Base-by-base conservation (phyloP, 2,797 vertebrate species). In the Poeciliopsis turneri region DNA sequence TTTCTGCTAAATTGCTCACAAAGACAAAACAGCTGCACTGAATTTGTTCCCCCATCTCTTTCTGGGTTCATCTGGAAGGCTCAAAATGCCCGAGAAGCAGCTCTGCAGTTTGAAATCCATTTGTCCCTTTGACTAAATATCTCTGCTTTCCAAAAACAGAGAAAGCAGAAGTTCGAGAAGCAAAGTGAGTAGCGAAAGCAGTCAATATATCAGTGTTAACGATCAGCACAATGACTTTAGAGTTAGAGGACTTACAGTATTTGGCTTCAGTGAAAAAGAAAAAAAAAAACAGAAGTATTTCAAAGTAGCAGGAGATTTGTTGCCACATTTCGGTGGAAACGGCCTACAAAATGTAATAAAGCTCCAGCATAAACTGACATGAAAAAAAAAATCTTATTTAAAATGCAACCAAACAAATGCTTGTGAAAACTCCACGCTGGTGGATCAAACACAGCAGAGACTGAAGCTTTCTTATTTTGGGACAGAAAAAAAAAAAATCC, bases 21-120 rank as follows among this genome's bases (percentile, higher is more conserved):
- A 92, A 93, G 86, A 87, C 77, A 86, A n/a, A 93, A 92, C 93
- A 95, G 92, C 92, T 94, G 93, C 91, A 88, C 84, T 84, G 85
- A 90, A 91, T 94, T 88, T 81, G 82, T 74, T 79, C 78, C 73
- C 82, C 81, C 78, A 78, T 78, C 76, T 84, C 80, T 75, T 72
- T 82, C 61, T 81, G 78, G 78, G 78, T 84, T 79, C 78, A 79
- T 84, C 57, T 80, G 77, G 86, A 88, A 74, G 83, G 86, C 86
- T 86, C 77, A 79, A 82, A 72, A 82, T 86, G 81, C 84, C 81
- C 57, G 82, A 79, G 72, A 91, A 87, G 87, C 78, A 79, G 89
- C 84, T 74, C 77, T 3, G 16, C 78, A 76, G 72, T 78, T 76
- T 87, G 77, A 90, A 75, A 23, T 81, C 73, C 84, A 78, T 84